These are phyloP conservation scores for Myodes glareolus DNA, from an alignment of 2,113 vertebrate species.

Conservation along the genomic window DNA sequence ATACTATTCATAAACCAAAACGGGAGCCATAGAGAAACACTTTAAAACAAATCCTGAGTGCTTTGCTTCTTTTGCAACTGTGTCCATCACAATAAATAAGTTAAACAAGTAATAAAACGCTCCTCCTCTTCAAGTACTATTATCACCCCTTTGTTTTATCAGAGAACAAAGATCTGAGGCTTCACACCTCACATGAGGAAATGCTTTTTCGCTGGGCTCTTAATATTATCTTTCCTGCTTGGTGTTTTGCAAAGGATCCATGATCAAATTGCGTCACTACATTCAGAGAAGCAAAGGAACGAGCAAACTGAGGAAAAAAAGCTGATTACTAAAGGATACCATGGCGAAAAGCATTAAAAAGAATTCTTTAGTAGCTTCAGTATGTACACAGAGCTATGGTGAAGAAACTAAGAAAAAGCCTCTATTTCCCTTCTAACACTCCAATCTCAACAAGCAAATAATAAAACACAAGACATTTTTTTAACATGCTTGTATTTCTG, in stretches of 20 bases:
- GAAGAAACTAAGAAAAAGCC: conserved; percentile 72
- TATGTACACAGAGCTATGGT: conserved; percentile 76
- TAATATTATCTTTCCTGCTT: conserved; percentile 13
- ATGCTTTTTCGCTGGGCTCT: conserved; percentile 56
- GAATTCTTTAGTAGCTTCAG: conserved; percentile 64
- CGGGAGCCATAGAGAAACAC: conserved; percentile 77
- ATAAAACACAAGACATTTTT: conserved; percentile 78
- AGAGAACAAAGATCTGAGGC: conserved; percentile 63
- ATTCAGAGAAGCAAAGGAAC: conserved; percentile 62
- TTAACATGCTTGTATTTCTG: conserved; percentile 74
- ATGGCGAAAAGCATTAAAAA: conserved; percentile 70
- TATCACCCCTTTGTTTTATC: conserved; percentile 63
- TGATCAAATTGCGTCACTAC: conserved; percentile 67
- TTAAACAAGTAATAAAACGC: conserved; percentile 78
- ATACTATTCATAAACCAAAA: conserved; percentile 78
- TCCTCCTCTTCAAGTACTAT: conserved; percentile 80
- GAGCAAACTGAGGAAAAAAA: conserved; percentile 63
- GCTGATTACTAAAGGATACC: conserved; percentile 55
- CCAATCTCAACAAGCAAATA: conserved; percentile 75
- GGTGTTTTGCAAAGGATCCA: conserved; percentile 59
- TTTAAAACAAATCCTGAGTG: conserved; percentile 84
- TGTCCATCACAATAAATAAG: conserved; percentile 79
- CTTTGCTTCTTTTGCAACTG: conserved; percentile 73
- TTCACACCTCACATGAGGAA: conserved; percentile 66
- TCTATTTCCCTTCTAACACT: conserved; percentile 55